Conservation (phyloP, 2,888 invertebrate species). For the Mythimna pallens region DNA sequence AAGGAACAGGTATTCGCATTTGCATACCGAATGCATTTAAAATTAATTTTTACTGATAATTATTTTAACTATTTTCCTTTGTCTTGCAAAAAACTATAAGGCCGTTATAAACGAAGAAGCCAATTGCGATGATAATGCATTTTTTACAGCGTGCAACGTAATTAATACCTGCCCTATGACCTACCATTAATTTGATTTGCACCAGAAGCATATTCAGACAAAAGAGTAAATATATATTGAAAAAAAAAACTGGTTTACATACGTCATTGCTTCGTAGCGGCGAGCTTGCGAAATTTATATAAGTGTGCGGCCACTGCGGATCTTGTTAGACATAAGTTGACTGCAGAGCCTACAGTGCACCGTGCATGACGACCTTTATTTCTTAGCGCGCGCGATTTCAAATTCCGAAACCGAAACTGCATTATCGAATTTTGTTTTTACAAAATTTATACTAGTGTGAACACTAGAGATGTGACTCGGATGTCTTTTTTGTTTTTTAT, state of each 20-base stretch:
- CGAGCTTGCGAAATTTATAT: conserved; percentile 71
- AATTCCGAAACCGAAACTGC: conserved; percentile 27
- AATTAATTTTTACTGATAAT: neutral
- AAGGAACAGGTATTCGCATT: neutral
- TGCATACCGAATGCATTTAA: neutral
- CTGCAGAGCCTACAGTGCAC: conserved; percentile 59
- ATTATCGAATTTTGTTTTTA: conserved; percentile 5
- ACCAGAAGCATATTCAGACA: conserved; percentile 39
- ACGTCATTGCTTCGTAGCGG: conserved; percentile 48
- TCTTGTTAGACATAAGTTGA: conserved; percentile 62
- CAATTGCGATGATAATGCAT: conserved; percentile 2
- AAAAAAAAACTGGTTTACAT: conserved; percentile 62
- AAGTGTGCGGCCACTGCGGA: conserved; percentile 55
- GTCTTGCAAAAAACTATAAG: neutral
- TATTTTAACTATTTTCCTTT: neutral
- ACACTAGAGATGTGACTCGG: conserved; percentile 48
- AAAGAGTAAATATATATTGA: conserved; percentile 35
- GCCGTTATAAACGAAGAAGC: neutral
- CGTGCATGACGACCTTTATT: conserved; percentile 53
- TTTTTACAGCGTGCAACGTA: conserved; percentile 1
- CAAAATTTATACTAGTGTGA: conserved; percentile 20
- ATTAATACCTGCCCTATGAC: conserved; percentile 30
- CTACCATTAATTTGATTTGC: conserved; percentile 23
- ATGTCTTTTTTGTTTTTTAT: neutral
- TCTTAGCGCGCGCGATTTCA: conserved; percentile 58